Evolutionary conservation across 2,888 invertebrate species (phyloP).

Genomic region (Cheiracanthium punctorium): DNA sequence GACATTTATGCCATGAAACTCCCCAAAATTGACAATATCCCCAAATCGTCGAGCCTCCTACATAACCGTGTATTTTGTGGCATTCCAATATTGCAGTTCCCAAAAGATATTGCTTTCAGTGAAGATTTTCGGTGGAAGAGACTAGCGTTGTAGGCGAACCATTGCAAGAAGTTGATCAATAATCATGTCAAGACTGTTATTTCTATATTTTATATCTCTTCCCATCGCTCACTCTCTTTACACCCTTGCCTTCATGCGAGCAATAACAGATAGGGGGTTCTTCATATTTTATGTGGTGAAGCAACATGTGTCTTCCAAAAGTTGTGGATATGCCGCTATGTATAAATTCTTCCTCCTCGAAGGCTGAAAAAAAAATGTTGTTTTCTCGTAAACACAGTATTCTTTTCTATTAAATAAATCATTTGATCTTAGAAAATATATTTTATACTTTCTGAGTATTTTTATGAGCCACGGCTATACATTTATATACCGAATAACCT

Average conservation of each 20-base stretch:
- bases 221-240: conserved; percentile 17
- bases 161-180: conserved; percentile 62
- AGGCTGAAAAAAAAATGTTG: conserved; percentile 29
- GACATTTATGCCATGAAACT: background rate
- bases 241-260: conserved; percentile 37
- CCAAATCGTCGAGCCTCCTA: conserved; percentile 30
- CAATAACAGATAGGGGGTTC: conserved; percentile 55
- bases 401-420: conserved; percentile 56
- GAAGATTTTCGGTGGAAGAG: conserved; percentile 25
- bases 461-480: background rate
- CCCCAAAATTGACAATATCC: conserved; percentile 27
- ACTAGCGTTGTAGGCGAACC: conserved; percentile 41
- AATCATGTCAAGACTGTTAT: conserved; percentile 52
- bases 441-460: conserved; percentile 27
- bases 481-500: conserved; percentile 4
- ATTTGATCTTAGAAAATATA: conserved; percentile 21
- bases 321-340: conserved; percentile 40
- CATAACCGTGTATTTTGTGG: conserved; percentile 21
- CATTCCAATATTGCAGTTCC: conserved; percentile 19
- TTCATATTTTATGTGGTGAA: conserved; percentile 65
- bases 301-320: conserved; percentile 57
- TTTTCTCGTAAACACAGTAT: conserved; percentile 45
- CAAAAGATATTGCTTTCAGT: conserved; percentile 47
- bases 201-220: conserved; percentile 65
- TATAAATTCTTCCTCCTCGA: conserved; percentile 56